Base-by-base conservation (phyloP, 2,113 vertebrate species). In the Tamias sibiricus region DNA sequence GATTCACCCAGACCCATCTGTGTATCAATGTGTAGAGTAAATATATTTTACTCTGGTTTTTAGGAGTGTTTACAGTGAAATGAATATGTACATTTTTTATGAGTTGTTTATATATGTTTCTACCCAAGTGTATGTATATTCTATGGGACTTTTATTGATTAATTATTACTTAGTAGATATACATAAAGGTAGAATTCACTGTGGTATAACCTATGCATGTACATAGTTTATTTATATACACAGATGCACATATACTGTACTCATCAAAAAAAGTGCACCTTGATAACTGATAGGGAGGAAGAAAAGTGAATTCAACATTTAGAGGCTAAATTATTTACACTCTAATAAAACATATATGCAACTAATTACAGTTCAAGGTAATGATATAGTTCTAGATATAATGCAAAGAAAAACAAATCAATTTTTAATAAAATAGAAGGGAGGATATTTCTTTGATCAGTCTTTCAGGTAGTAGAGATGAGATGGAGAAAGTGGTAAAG, bases 161-260 rank as follows among this genome's bases (percentile, higher is more conserved):
- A 3, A 19, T 57, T 57, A 57, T 22, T 57, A 19, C 54, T 57
- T 57, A 20, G 22, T 57, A 57, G 54, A 57, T 22, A 57, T 57
- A 57, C 20, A 8, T 24, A 57, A 22, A 57, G 13, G 54, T 57
- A 7, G 20, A 57, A 57, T 57, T 57, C 54, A 57, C 54, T 57
- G 54, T 57, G 20, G 54, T 57, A 57, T 24, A 57, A 57, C 54
- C 28, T 57, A 20, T 42, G 14, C 4, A 32, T 66, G 3, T 66
- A 0, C 49, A 30, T 74, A 7, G 32, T 3, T 20, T 1, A 24
- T 2, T 32, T 0, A 81, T 8, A 59, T 20, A 44, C 7, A 57
- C 37, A 85, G 35, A 54, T 0, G 40, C 2, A 87, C 37, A 42
- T 2, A 91, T 12, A 40, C 0, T 14, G 1, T 72, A 71, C 3